Base-by-base conservation (phyloP, 2,888 invertebrate genomes). In the Abrostola tripartita region DNA sequence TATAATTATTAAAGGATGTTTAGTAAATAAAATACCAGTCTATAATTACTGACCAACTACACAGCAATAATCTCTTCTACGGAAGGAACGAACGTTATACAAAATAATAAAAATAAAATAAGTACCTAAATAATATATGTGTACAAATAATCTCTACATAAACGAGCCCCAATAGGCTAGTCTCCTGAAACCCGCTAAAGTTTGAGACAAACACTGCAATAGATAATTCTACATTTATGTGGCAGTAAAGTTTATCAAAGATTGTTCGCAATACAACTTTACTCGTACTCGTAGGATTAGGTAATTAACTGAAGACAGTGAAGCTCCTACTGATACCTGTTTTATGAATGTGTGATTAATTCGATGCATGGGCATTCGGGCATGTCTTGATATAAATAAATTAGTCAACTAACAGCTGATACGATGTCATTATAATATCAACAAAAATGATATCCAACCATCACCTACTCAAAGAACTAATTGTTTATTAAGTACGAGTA, bases 241-340 rank as follows among this genome's bases (percentile, higher is more conserved):
- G 55, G 58, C 38, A 64, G 38, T 76, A 62, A 69, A 73, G 5
- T 66, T 54, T 64, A 57, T 52, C 70, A 60, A 69, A 61, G 51
- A 55, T 52, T 36, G 14, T 24, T 42, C 55, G 14, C 58, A 42
- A 52, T 56, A 64, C 49, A 54, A 14, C 37, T 37, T 37, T 36
- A 9, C 11, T 54, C 37, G 38, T 36, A 9, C 11, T 54, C 37
- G 38, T 62, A 6, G 41, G 35, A 72, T 55, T 38, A 10, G 37
- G 38, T 36, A 61, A 58, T 65, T 63, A 68, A 68, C 35, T 36
- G 44, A 37, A 11, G 41, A 65, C 52, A 52, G 56, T 38, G 49
- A 64, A 52, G 14, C 40, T 24, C 11, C 8, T 47, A 24, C 44
- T 24, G 24, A 47, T 0, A 24, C 24, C 24, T 24, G 4, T 4